Percentiles rank a stretch among this genome's conserved stretches.
phyloP scores from a whole-genome alignment of 2,113 vertebrate species.

The Megaptera novaeangliae region DNA sequence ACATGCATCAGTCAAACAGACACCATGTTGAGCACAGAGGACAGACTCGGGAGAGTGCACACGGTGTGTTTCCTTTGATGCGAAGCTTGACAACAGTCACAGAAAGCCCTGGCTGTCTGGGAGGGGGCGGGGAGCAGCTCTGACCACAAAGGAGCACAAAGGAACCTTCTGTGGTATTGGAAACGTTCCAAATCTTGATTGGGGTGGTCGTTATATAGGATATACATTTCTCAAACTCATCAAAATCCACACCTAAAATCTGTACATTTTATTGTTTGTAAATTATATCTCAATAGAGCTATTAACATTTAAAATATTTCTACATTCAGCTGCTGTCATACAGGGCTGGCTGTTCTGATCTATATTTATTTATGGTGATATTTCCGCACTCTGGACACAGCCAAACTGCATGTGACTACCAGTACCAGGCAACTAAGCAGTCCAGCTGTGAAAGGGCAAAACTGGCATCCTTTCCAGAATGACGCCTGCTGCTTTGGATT shows the following conservation, averaged over 20 bases:
- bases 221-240: neutral
- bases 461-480: neutral
- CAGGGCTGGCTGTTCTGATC: neutral
- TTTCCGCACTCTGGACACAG: neutral
- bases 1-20: neutral
- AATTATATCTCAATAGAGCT: neutral
- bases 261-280: neutral
- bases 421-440: neutral
- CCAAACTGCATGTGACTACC: neutral
- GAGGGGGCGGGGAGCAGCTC: too few relatives aligned
- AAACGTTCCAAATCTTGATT: neutral
- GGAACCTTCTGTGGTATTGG: neutral
- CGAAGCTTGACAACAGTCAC: neutral
- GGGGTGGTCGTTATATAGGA: neutral
- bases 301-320: neutral
- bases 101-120: neutral
- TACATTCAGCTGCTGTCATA: neutral
- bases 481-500: neutral
- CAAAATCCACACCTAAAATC: neutral
- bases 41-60: neutral
- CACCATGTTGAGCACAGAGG: neutral
- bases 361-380: neutral
- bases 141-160: neutral
- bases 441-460: neutral
- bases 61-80: neutral